Base-by-base conservation (phyloP, 2,888 invertebrate species). In the Nematopogon swammerdamellus region DNA sequence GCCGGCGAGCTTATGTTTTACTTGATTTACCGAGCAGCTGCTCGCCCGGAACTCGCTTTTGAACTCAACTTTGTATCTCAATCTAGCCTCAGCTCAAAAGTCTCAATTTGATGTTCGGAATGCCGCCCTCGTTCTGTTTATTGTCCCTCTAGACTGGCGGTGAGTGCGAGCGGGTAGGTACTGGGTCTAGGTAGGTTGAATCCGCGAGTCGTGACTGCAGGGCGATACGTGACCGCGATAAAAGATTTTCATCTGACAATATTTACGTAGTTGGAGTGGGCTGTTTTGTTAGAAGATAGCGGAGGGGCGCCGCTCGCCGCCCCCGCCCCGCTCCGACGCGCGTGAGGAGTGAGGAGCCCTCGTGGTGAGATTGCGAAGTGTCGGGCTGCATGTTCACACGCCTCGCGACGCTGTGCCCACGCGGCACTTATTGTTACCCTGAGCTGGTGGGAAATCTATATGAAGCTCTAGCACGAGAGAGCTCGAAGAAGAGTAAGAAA, bases 181-280 rank as follows among this genome's bases (percentile, higher is more conserved):
- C 25, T 25, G 25, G 5, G 25, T 6, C 4, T 25, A 25, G 8
- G 25, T 25, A 14, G 6, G 36, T 36, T 14, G 36, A 36, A 36
- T 14, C 36, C 36, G 36, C 36, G 14, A 36, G 63, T 77, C 77
- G 77, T 79, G 79, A 76, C 73, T 8, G 73, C 70, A 60, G 68
- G 71, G 63, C 62, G 70, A 69, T 76, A 79, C 79, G 79, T 79
- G 79, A 77, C 77, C 72, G 69, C 70, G 79, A 79, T 79, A 79
- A 79, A 76, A 79, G 79, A 79, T 77, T 75, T 76, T 72, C 77
- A 79, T 79, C 79, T 77, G 71, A 74, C 71, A 36, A 74, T 79
- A 77, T 79, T 77, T 77, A 76, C 76, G 72, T 69, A 63, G 72
- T 66, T 63, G 72, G 72, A 76, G 77, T 77, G 77, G 77, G 76